Evolutionary conservation across 23 tunicate species (phyloP), one percentile per base, ranked within the genome.

Genomic region (Styela plicata): DNA sequence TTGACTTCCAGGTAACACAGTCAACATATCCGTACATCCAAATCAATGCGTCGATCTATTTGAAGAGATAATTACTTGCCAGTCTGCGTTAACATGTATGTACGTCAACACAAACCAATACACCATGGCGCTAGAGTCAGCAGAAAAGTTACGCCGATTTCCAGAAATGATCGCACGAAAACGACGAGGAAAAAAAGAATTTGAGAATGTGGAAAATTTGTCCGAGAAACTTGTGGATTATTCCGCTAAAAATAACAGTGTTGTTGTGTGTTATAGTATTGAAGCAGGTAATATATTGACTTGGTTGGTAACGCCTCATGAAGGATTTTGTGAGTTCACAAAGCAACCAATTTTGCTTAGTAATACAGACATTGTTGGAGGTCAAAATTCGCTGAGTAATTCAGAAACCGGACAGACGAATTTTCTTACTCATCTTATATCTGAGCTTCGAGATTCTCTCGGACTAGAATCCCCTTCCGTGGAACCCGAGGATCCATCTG

Each of bases 301-400:
- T 36, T 89, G 94, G 94, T 36, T 79, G 10, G 7, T 89, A 2
- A 73, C 94, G 24, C 85, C 88, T 1, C 63, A 89, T 2, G 79
- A 82, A 0, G 85, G 74, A 7, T n/a, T 84, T n/a, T 74, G 64
- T 33, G 79, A 1, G n/a, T 74, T 74, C 33, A 24, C 79, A 18
- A 22, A 22, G 17, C 57, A 74, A 33, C 22, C n/a, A 31, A 32
- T 74, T 32, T 21, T 18, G 24, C 17, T 24, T 24, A 21, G 23
- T 31, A 31, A 21, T 30, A 23, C 1, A 30, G 31, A 34, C 23
- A 34, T 10, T 68, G 68, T 69, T 2, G 88, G 62, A 63, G 30
- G 28, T 31, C 28, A 61, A n/a, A n/a, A n/a, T n/a, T n/a, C n/a
- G n/a, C n/a, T n/a, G 33, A 19, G 28, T 5, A 17, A 33, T 23